A percentile compares a stretch with the other conserved stretches of the same genome.
These are phyloP conservation scores for Oscheius onirici DNA, from an alignment of 2,888 invertebrate species.

Conservation along the genomic window DNA sequence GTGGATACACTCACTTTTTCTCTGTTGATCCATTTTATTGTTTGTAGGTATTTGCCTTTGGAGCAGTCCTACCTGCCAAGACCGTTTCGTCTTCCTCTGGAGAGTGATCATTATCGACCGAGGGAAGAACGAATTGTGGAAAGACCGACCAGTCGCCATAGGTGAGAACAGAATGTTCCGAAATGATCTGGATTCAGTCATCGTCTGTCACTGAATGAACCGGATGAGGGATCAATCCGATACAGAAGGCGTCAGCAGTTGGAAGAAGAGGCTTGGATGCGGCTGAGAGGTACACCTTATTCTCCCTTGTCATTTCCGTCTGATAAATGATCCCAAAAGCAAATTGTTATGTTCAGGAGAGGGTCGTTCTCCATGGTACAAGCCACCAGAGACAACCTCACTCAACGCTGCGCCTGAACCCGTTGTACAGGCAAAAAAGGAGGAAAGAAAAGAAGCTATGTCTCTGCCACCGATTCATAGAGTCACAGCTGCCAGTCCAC, in stretches of 20 bases:
- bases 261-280: conserved; percentile 66
- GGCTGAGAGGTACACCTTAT: conserved; percentile 43
- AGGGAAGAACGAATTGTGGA: conserved; percentile 29
- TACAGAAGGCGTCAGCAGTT: conserved; percentile 65
- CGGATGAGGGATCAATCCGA: conserved; percentile 43
- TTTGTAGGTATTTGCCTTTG: conserved; percentile 61
- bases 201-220: conserved; percentile 7
- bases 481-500: conserved; percentile 7
- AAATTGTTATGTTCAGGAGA: conserved; percentile 14
- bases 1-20: conserved; percentile 21
- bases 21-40: conserved; percentile 11
- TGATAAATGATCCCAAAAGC: neutral
- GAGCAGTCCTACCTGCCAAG: conserved; percentile 69
- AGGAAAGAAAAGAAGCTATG: conserved; percentile 27
- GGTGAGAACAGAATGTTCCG: neutral
- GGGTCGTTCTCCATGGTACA: conserved; percentile 28
- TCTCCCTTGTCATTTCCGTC: neutral
- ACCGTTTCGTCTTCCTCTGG: conserved; percentile 57
- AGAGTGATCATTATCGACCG: conserved; percentile 53
- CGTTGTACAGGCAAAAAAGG: neutral
- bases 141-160: conserved; percentile 7
- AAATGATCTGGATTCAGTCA: conserved; percentile 6
- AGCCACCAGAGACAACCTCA: conserved; percentile 23
- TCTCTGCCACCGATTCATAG: conserved; percentile 26
- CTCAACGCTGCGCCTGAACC: conserved; percentile 30